phyloP scores from a whole-genome alignment of 2,888 invertebrate species.

The Conomelus anceps region DNA sequence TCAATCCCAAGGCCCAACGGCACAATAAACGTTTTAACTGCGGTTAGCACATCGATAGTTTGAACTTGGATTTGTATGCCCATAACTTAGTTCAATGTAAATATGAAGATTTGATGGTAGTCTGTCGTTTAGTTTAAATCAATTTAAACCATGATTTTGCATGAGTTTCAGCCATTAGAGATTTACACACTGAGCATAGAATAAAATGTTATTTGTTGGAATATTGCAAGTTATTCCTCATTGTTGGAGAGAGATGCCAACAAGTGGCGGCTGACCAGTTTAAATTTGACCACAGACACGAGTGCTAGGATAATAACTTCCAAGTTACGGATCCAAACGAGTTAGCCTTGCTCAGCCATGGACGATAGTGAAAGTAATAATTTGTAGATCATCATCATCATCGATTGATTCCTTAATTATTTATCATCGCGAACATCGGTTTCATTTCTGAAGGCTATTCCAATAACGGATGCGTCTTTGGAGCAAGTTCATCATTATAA shows the following conservation, averaged over 20 bases:
- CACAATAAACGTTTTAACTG: too few relatives aligned
- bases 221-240: too few relatives aligned
- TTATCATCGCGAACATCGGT: neutral
- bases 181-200: too few relatives aligned
- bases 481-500: neutral
- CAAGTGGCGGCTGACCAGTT: neutral
- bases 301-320: neutral
- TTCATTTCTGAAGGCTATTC: neutral
- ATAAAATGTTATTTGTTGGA: too few relatives aligned
- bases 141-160: too few relatives aligned
- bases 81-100: too few relatives aligned
- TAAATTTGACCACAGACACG: neutral
- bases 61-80: too few relatives aligned
- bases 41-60: too few relatives aligned
- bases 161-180: too few relatives aligned
- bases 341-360: neutral
- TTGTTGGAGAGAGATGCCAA: neutral
- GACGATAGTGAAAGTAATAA: neutral
- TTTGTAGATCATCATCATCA: neutral
- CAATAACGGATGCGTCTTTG: neutral
- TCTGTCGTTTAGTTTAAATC: too few relatives aligned
- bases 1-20: too few relatives aligned
- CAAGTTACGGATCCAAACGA: neutral
- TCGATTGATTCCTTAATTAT: neutral
- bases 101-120: too few relatives aligned